phyloP scores from a whole-genome alignment of 1,140 invertebrate species.

The Sarcophaga peregrina region DNA sequence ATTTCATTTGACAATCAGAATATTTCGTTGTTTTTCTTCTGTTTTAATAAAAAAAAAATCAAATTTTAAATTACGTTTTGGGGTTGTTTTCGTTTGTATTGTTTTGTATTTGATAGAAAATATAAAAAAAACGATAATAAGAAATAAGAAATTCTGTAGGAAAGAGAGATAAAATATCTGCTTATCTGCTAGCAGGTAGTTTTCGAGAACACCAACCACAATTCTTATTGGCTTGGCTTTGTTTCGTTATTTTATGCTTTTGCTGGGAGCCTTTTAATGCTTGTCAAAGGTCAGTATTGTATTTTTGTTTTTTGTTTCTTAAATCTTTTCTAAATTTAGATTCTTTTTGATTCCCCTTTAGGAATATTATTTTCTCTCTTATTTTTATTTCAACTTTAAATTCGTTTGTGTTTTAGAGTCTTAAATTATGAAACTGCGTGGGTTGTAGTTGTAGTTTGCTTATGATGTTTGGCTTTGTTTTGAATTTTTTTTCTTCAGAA shows the following conservation, averaged over 20 bases:
- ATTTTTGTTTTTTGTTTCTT: neutral
- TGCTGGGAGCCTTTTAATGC: neutral
- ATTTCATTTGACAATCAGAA: conserved; percentile 2
- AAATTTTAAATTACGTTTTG: neutral
- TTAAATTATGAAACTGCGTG: conserved; percentile 8
- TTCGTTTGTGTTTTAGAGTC: neutral
- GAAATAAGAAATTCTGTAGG: no score
- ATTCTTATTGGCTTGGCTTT: conserved; percentile 17
- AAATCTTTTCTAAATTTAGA: neutral
- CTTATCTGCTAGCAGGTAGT: conserved; percentile 6
- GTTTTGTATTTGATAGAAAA: no score
- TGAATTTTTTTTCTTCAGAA: no score
- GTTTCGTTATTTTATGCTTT: no score
- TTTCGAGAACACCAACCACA: neutral
- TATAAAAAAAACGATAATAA: no score
- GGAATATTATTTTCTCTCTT: neutral
- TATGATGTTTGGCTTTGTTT: no score
- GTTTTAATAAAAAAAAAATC: neutral
- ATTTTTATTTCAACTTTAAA: no score
- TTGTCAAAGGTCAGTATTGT: conserved; percentile 30
- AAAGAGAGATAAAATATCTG: neutral
- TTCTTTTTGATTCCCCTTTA: neutral
- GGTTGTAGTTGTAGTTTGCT: neutral
- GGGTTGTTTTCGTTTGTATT: neutral
- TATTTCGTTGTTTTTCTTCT: neutral